Conservation (phyloP, 2,888 invertebrate species). For the Lamproptera curius region DNA sequence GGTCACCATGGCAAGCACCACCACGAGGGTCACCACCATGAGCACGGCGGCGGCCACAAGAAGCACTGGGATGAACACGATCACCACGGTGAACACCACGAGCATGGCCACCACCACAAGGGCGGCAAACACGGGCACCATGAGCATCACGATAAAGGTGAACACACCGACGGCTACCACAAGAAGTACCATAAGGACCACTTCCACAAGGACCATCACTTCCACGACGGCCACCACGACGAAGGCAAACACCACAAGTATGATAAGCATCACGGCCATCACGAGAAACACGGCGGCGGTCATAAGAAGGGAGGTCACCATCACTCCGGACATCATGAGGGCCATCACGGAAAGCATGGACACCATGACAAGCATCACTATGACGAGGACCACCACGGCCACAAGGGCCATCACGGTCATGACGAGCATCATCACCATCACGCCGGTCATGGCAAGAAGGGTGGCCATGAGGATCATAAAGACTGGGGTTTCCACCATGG, state of each 20-base stretch:
- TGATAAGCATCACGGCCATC: slow-evolving; percentile 85
- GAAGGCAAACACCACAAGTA: slow-evolving; percentile 90
- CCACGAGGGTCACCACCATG: slow-evolving; percentile 84
- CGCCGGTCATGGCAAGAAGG: slow-evolving; percentile 87
- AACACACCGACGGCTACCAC: slow-evolving; percentile 88
- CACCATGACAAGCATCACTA: slow-evolving; percentile 89
- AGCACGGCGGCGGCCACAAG: slow-evolving; percentile 88
- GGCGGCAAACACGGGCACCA: slow-evolving; percentile 89
- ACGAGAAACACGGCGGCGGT: slow-evolving; percentile 84
- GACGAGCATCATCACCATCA: slow-evolving; percentile 86
- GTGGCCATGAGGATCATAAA: slow-evolving; percentile 84
- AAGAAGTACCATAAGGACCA: slow-evolving; percentile 93
- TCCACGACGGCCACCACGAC: slow-evolving; percentile 91
- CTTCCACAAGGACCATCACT: slow-evolving; percentile 91
- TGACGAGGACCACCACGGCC: slow-evolving; percentile 88
- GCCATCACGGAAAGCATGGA: slow-evolving; percentile 87
- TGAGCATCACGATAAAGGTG: slow-evolving; percentile 90
- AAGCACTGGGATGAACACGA: slow-evolving; percentile 87
- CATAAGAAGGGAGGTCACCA: slow-evolving; percentile 90
- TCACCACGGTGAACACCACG: slow-evolving; percentile 86
- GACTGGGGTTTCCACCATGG: slow-evolving; percentile 84
- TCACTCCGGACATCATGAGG: slow-evolving; percentile 87
- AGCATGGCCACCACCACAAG: slow-evolving; percentile 86
- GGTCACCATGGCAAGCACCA: slow-evolving; percentile 88
- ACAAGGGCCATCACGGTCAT: slow-evolving; percentile 88